phyloP scores from a whole-genome alignment of 1,140 invertebrate genomes.

The Thaumatotibia leucotreta region DNA sequence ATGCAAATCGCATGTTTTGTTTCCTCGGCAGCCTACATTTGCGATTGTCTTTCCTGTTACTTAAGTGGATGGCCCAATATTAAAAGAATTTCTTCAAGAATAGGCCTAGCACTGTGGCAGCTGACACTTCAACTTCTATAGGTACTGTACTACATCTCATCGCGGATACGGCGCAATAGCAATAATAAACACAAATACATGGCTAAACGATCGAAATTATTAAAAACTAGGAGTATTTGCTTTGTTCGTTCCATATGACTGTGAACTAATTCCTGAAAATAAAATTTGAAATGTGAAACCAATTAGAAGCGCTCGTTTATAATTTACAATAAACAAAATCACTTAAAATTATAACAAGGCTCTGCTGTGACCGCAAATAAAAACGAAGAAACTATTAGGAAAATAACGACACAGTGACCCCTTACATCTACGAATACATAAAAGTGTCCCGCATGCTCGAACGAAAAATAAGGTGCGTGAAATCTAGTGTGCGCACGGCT shows the following conservation, averaged over 20 bases:
- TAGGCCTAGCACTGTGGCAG: too few relatives aligned
- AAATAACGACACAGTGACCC: not conserved
- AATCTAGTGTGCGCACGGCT: conserved; percentile 27
- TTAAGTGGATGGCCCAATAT: too few relatives aligned
- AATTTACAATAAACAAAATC: conserved; percentile 17
- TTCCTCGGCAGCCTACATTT: too few relatives aligned
- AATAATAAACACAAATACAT: too few relatives aligned
- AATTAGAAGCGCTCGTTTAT: not conserved
- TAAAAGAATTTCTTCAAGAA: too few relatives aligned
- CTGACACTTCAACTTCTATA: too few relatives aligned
- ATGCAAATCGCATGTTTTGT: too few relatives aligned
- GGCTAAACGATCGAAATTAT: too few relatives aligned
- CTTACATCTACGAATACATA: not conserved
- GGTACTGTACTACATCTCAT: too few relatives aligned
- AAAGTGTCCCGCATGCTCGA: conserved; percentile 7
- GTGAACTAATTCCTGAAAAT: not conserved
- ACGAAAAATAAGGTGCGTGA: conserved; percentile 27
- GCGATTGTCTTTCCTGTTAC: too few relatives aligned
- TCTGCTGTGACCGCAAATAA: conserved; percentile 1
- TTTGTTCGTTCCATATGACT: not conserved
- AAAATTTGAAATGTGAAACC: conserved; percentile 14
- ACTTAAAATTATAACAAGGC: not conserved
- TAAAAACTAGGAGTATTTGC: too few relatives aligned
- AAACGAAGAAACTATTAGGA: not conserved
- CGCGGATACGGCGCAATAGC: too few relatives aligned